Conservation (phyloP, 2,888 invertebrate species). For the Drosophila anceps region DNA sequence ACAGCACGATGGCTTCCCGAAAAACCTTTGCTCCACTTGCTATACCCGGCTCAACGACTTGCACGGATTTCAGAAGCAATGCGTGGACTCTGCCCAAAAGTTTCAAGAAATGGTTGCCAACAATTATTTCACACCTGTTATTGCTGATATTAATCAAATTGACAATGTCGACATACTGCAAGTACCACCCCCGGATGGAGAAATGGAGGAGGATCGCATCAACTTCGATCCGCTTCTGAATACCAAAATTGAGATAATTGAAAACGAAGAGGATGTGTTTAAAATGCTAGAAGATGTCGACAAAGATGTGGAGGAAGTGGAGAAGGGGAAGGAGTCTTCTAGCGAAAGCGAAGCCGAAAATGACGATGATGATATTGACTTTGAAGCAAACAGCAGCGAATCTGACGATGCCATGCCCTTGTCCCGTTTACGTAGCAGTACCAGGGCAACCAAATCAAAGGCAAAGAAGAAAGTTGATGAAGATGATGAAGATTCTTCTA, state of each 20-base stretch:
- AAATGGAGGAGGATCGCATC: slow-evolving; percentile 76
- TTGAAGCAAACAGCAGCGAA: slow-evolving; percentile 71
- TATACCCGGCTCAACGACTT: slow-evolving; percentile 76
- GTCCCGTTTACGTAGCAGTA: slow-evolving; percentile 38
- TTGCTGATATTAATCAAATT: slow-evolving; percentile 57
- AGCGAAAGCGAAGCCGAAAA: slow-evolving; percentile 66
- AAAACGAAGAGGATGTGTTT: slow-evolving; percentile 78
- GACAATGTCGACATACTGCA: slow-evolving; percentile 73
- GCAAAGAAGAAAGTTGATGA: slow-evolving; percentile 34
- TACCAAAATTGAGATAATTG: slow-evolving; percentile 75
- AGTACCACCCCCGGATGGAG: slow-evolving; percentile 54
- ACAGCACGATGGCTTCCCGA: slow-evolving; percentile 82
- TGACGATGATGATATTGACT: slow-evolving; percentile 67
- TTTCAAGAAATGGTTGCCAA: slow-evolving; percentile 74
- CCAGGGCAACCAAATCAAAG: slow-evolving; percentile 47
- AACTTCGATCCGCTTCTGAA: slow-evolving; percentile 52
- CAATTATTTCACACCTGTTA: slow-evolving; percentile 55
- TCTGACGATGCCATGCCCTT: slow-evolving; percentile 76
- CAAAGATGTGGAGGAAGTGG: slow-evolving; percentile 67
- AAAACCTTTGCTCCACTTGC: slow-evolving; percentile 76
- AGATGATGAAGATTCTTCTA: slow-evolving; percentile 50
- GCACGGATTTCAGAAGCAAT: slow-evolving; percentile 80
- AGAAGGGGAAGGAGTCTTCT: slow-evolving; percentile 42
- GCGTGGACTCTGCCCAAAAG: slow-evolving; percentile 77
- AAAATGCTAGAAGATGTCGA: slow-evolving; percentile 79